These are phyloP conservation scores for Psittacula derbiana DNA, from an alignment of 2,797 vertebrate genomes.

Conservation along the genomic window DNA sequence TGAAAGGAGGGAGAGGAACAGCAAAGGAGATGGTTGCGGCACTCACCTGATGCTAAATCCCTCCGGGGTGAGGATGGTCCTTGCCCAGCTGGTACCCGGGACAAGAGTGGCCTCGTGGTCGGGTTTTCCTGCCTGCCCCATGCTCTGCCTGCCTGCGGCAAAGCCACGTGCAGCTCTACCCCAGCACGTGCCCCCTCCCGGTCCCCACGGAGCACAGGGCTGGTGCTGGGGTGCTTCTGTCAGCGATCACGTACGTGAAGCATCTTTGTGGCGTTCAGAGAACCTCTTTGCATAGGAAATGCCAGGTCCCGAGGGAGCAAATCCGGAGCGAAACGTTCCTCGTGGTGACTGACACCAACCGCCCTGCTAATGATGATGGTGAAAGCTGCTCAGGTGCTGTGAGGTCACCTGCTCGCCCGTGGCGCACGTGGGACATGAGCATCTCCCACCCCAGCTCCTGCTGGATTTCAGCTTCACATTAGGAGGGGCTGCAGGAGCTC, in stretches of 20 bases:
- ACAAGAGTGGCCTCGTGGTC: rapidly evolving
- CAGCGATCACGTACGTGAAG: background rate
- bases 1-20: background rate
- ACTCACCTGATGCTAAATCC: background rate
- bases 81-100: background rate
- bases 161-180: background rate
- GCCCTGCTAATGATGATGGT: background rate
- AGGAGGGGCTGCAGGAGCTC: background rate
- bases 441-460: background rate
- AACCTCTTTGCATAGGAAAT: background rate
- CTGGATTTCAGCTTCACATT: background rate
- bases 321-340: background rate
- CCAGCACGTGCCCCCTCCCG: rapidly evolving
- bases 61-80: background rate
- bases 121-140: background rate
- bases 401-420: background rate
- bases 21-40: background rate
- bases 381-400: background rate
- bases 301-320: constrained; percentile 7
- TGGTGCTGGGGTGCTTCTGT: background rate
- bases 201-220: background rate
- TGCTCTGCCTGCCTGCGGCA: background rate
- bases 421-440: background rate
- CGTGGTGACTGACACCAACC: background rate
- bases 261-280: background rate